Percentiles rank a stretch among this genome's conserved stretches.
Conservation (phyloP, 2,797 vertebrate species). For the Neosalanx taihuensis region DNA sequence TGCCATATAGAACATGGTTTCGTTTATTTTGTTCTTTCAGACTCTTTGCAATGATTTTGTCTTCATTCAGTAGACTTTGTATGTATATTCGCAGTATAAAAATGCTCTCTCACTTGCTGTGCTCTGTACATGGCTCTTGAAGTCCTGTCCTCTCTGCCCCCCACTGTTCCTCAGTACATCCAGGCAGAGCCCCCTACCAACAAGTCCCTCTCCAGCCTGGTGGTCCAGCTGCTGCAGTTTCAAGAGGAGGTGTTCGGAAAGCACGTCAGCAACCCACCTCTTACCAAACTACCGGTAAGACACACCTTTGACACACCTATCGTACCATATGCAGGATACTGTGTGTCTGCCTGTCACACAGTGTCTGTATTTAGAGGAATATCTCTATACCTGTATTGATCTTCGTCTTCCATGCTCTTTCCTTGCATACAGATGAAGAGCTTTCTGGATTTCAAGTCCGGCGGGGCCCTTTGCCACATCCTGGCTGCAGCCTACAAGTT, state of each 20-base stretch:
- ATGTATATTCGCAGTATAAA: not conserved
- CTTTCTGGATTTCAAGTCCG: constrained; percentile 97
- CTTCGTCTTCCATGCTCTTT: not conserved
- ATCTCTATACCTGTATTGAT: no score
- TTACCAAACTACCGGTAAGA: constrained; percentile 91
- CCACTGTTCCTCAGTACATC: constrained; percentile 80
- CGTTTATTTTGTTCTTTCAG: no score
- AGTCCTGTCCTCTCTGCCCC: constrained; percentile 1
- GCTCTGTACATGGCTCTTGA: no score
- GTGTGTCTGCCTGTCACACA: not conserved
- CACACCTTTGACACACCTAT: not conserved
- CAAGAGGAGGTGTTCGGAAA: constrained; percentile 97
- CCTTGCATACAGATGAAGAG: constrained; percentile 84
- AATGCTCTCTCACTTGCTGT: not conserved
- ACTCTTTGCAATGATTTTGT: not conserved
- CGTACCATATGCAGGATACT: not conserved
- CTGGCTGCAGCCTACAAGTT: constrained; percentile 98
- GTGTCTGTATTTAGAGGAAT: not conserved
- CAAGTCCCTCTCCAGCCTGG: constrained; percentile 95
- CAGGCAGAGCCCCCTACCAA: constrained; percentile 97
- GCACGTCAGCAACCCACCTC: constrained; percentile 96
- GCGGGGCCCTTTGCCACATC: constrained; percentile 93
- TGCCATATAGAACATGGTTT: no score
- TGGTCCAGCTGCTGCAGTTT: constrained; percentile 96
- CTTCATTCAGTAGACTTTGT: not conserved